Percentiles rank a stretch among this genome's conserved stretches.
phyloP scores from a whole-genome alignment of 2,888 invertebrate genomes.

The Cosmopolites sordidus region DNA sequence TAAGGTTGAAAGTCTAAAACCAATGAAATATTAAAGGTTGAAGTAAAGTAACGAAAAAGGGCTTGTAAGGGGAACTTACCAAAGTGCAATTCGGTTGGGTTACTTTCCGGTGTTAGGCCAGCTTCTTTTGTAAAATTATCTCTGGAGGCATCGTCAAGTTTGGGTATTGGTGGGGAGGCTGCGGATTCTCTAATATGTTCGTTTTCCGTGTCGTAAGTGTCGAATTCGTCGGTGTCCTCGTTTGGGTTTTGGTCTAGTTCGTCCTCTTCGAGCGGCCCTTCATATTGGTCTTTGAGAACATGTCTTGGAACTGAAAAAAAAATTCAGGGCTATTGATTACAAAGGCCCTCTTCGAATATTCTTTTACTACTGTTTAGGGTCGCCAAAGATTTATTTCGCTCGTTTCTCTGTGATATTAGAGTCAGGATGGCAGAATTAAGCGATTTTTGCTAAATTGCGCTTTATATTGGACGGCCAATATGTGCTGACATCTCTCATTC shows the following conservation, averaged over 20 bases:
- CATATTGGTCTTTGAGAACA: conserved; percentile 77
- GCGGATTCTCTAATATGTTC: conserved; percentile 57
- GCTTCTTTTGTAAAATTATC: conserved; percentile 43
- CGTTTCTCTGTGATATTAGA: neutral
- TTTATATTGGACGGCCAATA: conserved; percentile 1
- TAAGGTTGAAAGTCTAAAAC: too few relatives aligned
- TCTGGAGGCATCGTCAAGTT: conserved; percentile 49
- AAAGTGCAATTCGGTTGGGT: conserved; percentile 40
- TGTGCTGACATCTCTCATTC: neutral
- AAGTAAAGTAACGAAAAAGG: too few relatives aligned
- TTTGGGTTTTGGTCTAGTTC: conserved; percentile 54
- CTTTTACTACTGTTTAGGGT: conserved; percentile 1
- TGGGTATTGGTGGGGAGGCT: conserved; percentile 55
- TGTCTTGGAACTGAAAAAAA: conserved; percentile 74
- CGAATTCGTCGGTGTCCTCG: conserved; percentile 52
- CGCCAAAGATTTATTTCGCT: neutral
- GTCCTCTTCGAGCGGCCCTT: conserved; percentile 73
- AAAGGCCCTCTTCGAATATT: conserved; percentile 1
- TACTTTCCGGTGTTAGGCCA: conserved; percentile 38
- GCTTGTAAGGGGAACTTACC: conserved; percentile 35
- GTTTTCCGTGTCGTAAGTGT: conserved; percentile 51
- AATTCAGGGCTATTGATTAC: conserved; percentile 4
- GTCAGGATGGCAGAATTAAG: neutral
- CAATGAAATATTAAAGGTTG: too few relatives aligned
- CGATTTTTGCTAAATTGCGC: conserved; percentile 1